Base-by-base conservation (phyloP, 2,113 vertebrate species). In the Myxocyprinus asiaticus region DNA sequence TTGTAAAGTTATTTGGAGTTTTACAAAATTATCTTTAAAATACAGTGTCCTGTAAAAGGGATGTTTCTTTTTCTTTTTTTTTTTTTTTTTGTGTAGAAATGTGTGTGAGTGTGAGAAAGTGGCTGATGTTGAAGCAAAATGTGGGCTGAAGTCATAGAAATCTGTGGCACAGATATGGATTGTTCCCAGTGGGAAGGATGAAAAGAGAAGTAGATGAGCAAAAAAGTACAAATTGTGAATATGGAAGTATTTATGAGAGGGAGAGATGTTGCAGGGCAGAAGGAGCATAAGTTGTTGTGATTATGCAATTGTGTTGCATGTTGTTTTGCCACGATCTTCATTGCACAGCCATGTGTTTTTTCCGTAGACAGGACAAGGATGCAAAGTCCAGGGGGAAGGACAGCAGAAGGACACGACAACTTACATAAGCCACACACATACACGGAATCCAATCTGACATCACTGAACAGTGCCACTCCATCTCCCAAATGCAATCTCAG, bases 181-280 rank as follows among this genome's bases (percentile, higher is more conserved):
- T 33, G 22, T 33, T 33, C 22, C 22, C 22, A 1, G 22, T 33
- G 22, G 22, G 22, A 33, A 33, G 22, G 22, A 65, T 66, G 70
- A 88, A 81, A 75, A 80, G 67, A 43, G 80, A 81, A 33, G 22
- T 1, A 33, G 22, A 33, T 33, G 85, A 65, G 65, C 85, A 89
- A 83, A 86, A 85, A 84, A 59, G 59, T 17, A 9, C 17, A 63
- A 51, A 42, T n/a, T 22, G 59, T 15, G 14, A 58, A 6, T 58
- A 7, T 6, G 15, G 15, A 67, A 5, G 67, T 56, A 53, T 17
- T 47, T 12, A 15, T 55, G 79, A 51, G 71, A 59, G 70, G 47
- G 12, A 11, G 9, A 48, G 44, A 6, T n/a, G 9, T n/a, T 43
- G 55, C 42, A 62, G 56, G 53, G 72, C 22, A 50, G 6, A 53